A percentile compares a stretch with the other conserved stretches of the same genome.
Evolutionary conservation across 1,140 invertebrate species (phyloP).

Genomic region (Bombus turneri): DNA sequence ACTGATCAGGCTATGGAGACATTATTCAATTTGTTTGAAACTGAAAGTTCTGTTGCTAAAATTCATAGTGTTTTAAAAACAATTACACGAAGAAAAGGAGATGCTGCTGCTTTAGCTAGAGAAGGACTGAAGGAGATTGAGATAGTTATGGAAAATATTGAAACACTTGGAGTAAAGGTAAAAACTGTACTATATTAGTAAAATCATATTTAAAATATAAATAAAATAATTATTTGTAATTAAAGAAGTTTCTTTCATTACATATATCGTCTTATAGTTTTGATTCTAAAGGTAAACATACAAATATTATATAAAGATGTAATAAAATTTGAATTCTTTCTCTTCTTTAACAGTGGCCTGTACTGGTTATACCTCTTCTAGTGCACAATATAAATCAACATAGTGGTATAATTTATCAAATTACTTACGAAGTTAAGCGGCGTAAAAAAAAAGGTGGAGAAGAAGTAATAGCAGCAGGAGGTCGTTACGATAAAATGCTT

Average conservation of each 20-base stretch:
- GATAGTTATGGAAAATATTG: constrained; percentile 86
- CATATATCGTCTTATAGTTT: neutral
- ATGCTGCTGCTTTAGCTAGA: constrained; percentile 86
- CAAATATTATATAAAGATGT: neutral
- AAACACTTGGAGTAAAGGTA: constrained; percentile 89
- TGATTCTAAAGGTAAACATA: neutral
- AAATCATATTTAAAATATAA: neutral
- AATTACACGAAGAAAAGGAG: constrained; percentile 85
- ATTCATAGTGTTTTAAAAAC: constrained; percentile 85
- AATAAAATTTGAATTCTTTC: constrained; percentile 43
- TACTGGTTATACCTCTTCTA: constrained; percentile 85
- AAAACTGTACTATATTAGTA: constrained; percentile 1
- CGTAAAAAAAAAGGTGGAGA: constrained; percentile 83
- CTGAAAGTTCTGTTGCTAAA: constrained; percentile 87
- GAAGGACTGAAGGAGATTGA: constrained; percentile 89
- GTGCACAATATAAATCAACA: constrained; percentile 86
- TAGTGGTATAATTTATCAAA: constrained; percentile 89
- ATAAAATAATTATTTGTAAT: neutral
- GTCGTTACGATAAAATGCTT: constrained; percentile 80
- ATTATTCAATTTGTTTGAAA: constrained; percentile 88
- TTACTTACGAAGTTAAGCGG: constrained; percentile 85
- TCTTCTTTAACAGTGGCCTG: constrained; percentile 81
- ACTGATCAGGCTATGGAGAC: constrained; percentile 87
- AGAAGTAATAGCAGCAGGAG: constrained; percentile 87
- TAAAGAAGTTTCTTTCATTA: neutral